phyloP scores from a whole-genome alignment of 2,113 vertebrate genomes.

The Natator depressus region DNA sequence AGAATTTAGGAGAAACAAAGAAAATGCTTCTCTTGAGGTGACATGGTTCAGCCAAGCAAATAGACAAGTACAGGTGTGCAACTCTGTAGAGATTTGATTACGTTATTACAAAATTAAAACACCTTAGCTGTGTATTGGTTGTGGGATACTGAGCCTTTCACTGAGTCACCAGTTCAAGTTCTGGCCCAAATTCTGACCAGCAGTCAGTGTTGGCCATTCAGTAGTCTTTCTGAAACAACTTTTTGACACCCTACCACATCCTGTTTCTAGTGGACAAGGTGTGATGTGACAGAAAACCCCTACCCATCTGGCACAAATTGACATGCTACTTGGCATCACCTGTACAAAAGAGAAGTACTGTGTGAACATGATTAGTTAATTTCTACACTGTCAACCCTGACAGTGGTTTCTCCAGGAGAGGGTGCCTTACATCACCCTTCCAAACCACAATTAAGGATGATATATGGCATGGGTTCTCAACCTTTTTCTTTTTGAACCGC shows the following conservation, averaged over 20 bases:
- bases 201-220: not conserved
- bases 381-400: no score
- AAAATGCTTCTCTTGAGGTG: not conserved
- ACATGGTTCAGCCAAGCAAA: not conserved
- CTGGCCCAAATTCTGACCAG: not conserved
- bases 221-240: not conserved
- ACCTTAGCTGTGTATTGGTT: accelerated
- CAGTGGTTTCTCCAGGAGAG: not conserved
- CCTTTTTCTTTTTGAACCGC: no score
- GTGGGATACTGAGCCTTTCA: not conserved
- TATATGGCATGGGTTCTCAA: not conserved
- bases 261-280: not conserved
- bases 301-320: not conserved
- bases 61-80: not conserved
- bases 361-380: not conserved
- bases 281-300: not conserved
- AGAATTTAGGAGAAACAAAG: not conserved
- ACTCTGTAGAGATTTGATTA: not conserved
- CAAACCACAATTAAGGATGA: not conserved
- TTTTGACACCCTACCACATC: not conserved
- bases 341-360: not conserved
- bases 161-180: not conserved
- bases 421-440: not conserved
- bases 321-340: not conserved
- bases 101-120: not conserved